Conservation (phyloP, 2,113 vertebrate genomes). For the Clarias batrachus region DNA sequence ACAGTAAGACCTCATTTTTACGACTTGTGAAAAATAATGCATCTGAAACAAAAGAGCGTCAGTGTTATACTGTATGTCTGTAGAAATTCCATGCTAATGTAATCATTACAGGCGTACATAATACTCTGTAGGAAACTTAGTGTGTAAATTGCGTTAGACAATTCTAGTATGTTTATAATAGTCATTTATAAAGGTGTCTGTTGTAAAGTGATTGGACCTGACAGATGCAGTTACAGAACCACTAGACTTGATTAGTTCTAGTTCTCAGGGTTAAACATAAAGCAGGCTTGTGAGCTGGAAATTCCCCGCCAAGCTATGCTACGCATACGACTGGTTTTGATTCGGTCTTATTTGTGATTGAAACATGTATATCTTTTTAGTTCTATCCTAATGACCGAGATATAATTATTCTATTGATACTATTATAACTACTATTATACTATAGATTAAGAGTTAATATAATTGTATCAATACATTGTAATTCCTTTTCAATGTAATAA, state of each 20-base stretch:
- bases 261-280: constrained; percentile 48
- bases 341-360: constrained; percentile 35
- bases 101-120: background rate
- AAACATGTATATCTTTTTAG: constrained; percentile 29
- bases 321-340: constrained; percentile 28
- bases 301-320: constrained; percentile 23
- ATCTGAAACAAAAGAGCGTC: background rate
- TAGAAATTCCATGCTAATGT: background rate
- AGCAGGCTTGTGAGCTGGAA: constrained; percentile 19
- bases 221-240: constrained; percentile 11
- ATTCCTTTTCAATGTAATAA: constrained; percentile 33
- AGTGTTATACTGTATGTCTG: background rate
- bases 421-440: background rate
- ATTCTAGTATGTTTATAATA: background rate
- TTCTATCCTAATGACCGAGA: constrained; percentile 38
- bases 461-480: constrained; percentile 14
- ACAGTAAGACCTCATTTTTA: constrained; percentile 21
- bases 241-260: constrained; percentile 32
- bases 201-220: background rate
- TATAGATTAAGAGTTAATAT: constrained; percentile 12
- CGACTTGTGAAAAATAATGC: background rate
- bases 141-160: constrained; percentile 10
- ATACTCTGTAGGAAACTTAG: background rate
- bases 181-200: constrained; percentile 26
- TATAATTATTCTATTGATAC: background rate